Evolutionary conservation across 2,113 vertebrate genomes (phyloP).

Genomic region (Illadopsis cleaveri): DNA sequence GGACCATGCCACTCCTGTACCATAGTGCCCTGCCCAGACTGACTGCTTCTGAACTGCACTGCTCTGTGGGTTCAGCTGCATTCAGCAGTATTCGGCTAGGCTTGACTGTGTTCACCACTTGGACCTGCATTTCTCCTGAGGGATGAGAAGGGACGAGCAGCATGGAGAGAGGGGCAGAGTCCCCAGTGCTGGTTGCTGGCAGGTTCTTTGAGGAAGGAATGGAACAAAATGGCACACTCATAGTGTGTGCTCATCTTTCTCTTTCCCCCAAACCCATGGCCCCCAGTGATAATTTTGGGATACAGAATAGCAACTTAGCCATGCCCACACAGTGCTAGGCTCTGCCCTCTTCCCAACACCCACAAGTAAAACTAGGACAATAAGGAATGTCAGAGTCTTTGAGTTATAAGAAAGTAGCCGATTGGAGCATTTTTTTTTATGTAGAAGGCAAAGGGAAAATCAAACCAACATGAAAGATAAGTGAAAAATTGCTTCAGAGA

Average conservation of each 20-base stretch:
- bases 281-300: fast-evolving
- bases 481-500: background rate
- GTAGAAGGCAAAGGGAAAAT: background rate
- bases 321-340: background rate
- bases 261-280: background rate
- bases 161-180: background rate
- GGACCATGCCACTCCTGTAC: background rate
- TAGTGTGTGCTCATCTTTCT: background rate
- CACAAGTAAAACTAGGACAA: background rate
- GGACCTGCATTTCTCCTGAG: background rate
- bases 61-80: fast-evolving
- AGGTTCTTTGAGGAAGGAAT: background rate
- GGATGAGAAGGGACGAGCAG: fast-evolving
- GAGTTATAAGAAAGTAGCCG: background rate
- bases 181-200: background rate
- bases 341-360: background rate
- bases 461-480: background rate
- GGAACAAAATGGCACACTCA: background rate
- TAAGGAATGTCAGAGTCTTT: background rate
- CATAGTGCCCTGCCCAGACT: background rate
- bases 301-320: background rate
- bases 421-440: background rate
- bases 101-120: background rate
- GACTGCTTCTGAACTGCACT: background rate
- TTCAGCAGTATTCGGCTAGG: background rate